Evolutionary conservation across 2,113 vertebrate species (phyloP), one percentile per base, ranked within the genome.

Genomic region (Micronycteris hirsuta): DNA sequence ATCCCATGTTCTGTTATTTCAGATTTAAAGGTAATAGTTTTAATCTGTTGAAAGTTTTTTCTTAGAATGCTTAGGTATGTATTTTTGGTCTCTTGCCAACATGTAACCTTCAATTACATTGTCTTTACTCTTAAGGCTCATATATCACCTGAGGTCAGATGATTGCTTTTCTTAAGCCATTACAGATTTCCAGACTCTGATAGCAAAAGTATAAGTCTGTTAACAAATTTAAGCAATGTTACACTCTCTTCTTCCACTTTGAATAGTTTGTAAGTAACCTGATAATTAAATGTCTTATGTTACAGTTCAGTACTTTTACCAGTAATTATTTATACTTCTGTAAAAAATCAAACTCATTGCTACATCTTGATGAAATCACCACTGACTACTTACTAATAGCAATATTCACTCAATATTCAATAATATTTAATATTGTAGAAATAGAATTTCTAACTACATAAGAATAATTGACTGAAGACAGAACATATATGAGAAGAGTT

Each of bases 21-120:
- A 87, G n/a, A 74, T 91, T 28, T 95, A 73, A 90, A 84, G 71
- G 36, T 70, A 68, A 80, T 89, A 85, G 20, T 74, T 81, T 80
- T 56, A 88, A 70, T 82, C 41, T 82, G 7, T 73, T 68, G 41
- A 71, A 90, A 67, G 58, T 31, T 26, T 77, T 92, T 17, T 86
- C 20, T 94, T 19, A 71, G 31, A 94, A 86, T 92, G 49, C 41
- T 49, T 85, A 36, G 6, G 13, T 45, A 8, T 67, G 16, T 61
- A 74, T 92, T 71, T 94, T 58, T n/a, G 17, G 12, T 78, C 26
- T 89, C 38, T 89, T 77, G 63, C 56, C 28, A 56, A 17, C 2
- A 43, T 73, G 26, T 67, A 70, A 61, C 36, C 67, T 94, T 82
- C 85, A 89, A 45, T 71, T 92, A 26, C 2, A n/a, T 70, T 20